Evolutionary conservation across 2,113 vertebrate species (phyloP), one percentile per base, ranked within the genome.

Genomic region (Gymnogyps californianus): DNA sequence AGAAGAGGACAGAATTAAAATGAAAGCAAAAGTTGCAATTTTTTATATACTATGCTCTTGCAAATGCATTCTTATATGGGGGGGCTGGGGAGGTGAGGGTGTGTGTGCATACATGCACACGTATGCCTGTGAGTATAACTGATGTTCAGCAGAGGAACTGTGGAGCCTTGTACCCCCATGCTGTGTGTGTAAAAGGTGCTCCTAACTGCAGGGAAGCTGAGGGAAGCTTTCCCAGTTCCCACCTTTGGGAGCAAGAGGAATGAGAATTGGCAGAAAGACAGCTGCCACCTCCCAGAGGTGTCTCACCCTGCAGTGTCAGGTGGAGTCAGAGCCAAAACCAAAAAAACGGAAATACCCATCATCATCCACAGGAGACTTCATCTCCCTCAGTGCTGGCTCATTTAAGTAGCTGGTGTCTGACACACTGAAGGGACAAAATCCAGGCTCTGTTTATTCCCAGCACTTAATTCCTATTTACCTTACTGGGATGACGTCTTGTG

Each of bases 71-170:
- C 36, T 36, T 46, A 21, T 1, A 2, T 47, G 20, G 8, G 3
- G 15, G 29, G 5, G 20, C 29, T 3, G 42, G 12, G 4, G 2
- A 22, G 16, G 15, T 18, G 18, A 4, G 10, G 1, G 4, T 10
- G 21, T 5, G 12, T 3, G 6, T 6, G 6, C 24, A 10, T 19
- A 29, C 1, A 19, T 13, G 25, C 31, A 26, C 11, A 31, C 2
- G 1, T 15, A 7, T 29, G 4, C 38, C 34, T 81, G 31, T 40
- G 40, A 61, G 54, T 29, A 57, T 9, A 85, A 57, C 25, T n/a
- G 16, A 22, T n/a, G 18, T 24, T 66, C n/a, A 72, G 10, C 29
- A 62, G 49, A 88, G 54, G 24, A 44, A 29, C n/a, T 58, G 25
- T 47, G 40, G 15, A 66, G 29, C 34, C 22, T 86, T 4, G 0